These are phyloP conservation scores for Protophormia terraenovae DNA, from an alignment of 2,888 invertebrate genomes.

Conservation along the genomic window DNA sequence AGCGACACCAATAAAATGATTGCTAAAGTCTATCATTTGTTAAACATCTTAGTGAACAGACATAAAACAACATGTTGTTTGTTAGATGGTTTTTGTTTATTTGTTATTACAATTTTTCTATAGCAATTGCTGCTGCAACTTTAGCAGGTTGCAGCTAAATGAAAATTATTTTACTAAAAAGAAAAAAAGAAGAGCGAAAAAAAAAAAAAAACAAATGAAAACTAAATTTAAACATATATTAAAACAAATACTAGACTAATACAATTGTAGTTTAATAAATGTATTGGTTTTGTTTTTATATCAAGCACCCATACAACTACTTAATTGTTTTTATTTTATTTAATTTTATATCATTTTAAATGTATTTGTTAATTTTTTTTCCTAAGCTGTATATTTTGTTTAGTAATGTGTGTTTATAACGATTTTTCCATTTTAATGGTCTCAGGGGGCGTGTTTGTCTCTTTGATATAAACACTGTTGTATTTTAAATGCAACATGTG, in stretches of 20 bases:
- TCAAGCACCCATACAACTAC: neutral
- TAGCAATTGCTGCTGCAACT: slow-evolving; percentile 14
- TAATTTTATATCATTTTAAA: neutral
- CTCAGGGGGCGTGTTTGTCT: slow-evolving; percentile 73
- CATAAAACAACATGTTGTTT: slow-evolving; percentile 72
- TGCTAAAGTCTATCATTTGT: slow-evolving; percentile 74
- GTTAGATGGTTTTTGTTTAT: slow-evolving; percentile 56
- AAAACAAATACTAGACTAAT: slow-evolving; percentile 23
- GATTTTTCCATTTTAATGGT: slow-evolving; percentile 59
- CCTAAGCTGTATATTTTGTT: slow-evolving; percentile 19
- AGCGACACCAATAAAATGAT: slow-evolving; percentile 78
- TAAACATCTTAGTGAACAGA: slow-evolving; percentile 51
- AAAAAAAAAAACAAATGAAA: too few relatives aligned
- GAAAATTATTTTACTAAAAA: slow-evolving; percentile 12
- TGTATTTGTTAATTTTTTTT: slow-evolving; percentile 27
- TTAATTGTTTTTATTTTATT: slow-evolving; percentile 35
- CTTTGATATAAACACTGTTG: slow-evolving; percentile 60
- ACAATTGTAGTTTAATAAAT: slow-evolving; percentile 28
- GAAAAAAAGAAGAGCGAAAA: neutral
- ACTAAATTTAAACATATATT: neutral
- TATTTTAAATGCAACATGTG: slow-evolving; percentile 59
- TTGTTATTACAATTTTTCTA: slow-evolving; percentile 41
- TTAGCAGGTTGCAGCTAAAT: slow-evolving; percentile 27
- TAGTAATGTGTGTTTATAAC: slow-evolving; percentile 10
- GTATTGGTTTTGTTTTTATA: neutral